Conservation (phyloP, 2,113 vertebrate genomes). For the Anhinga anhinga region DNA sequence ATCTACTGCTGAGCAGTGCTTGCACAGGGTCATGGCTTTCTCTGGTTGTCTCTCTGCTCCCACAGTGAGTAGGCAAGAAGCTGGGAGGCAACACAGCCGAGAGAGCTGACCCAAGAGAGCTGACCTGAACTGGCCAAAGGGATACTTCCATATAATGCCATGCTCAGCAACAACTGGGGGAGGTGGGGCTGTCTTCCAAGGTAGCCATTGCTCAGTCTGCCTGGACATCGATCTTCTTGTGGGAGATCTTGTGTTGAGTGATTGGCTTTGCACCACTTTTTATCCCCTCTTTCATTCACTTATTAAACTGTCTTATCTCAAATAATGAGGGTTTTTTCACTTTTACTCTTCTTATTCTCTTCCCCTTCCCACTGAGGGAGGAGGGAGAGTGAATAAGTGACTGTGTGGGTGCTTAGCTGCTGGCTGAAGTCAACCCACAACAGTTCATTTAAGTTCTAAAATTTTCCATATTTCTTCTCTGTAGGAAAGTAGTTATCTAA, state of each 20-base stretch:
- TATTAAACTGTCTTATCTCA: background rate
- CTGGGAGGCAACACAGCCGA: background rate
- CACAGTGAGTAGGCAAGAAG: background rate
- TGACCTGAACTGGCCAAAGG: background rate
- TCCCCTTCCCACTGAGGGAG: background rate
- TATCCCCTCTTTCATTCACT: background rate
- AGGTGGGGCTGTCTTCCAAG: background rate
- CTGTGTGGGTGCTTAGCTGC: background rate
- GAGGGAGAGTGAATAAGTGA: background rate
- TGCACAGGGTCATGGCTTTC: background rate
- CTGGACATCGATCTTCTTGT: accelerated
- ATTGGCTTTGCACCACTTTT: background rate
- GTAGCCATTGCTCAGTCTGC: background rate
- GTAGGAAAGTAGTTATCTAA: background rate
- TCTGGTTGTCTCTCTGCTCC: background rate
- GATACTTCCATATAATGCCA: background rate
- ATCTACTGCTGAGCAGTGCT: background rate
- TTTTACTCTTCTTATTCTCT: background rate
- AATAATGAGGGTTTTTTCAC: background rate
- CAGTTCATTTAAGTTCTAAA: background rate
- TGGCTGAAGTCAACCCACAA: background rate
- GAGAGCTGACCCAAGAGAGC: background rate
- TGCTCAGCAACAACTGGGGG: background rate
- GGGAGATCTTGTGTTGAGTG: background rate
- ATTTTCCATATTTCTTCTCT: background rate